Evolutionary conservation across 2,113 vertebrate genomes (phyloP).

Genomic region (Chlorodrepanis virens): DNA sequence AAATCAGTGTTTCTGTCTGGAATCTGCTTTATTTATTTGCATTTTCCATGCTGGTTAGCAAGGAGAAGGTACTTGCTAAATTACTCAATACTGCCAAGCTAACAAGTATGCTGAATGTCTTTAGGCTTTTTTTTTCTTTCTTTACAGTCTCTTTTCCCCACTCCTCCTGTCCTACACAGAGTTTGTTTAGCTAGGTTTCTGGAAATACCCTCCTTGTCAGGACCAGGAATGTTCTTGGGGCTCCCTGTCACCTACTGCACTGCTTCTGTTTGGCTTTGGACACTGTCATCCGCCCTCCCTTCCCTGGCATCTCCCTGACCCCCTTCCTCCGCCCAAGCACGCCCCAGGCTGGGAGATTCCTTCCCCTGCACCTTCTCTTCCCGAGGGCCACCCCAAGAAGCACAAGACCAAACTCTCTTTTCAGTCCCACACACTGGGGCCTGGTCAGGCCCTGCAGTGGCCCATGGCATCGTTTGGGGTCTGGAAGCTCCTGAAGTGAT

Average conservation of each 20-base stretch:
- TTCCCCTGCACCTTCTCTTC: not conserved
- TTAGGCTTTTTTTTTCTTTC: not conserved
- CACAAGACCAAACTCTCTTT: not conserved
- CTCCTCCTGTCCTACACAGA: not conserved
- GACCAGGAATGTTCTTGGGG: rapidly evolving
- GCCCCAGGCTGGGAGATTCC: not conserved
- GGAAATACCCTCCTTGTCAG: not conserved
- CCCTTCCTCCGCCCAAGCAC: not conserved
- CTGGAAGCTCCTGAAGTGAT: not conserved
- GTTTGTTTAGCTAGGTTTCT: not conserved
- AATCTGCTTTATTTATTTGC: not conserved
- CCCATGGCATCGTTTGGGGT: rapidly evolving
- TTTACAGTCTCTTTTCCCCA: not conserved
- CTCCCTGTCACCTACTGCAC: not conserved
- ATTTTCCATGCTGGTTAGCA: not conserved
- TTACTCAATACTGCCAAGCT: not conserved
- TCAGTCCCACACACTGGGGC: not conserved
- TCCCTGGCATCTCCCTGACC: not conserved
- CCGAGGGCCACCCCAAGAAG: not conserved
- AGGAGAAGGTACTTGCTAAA: not conserved
- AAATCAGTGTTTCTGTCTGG: not conserved
- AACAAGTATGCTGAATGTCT: not conserved
- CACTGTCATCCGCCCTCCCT: not conserved
- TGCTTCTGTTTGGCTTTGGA: rapidly evolving
- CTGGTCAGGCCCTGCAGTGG: not conserved